Percentiles rank a stretch among this genome's conserved stretches.
Evolutionary conservation across 2,113 vertebrate genomes (phyloP).

Genomic region (Noctilio leporinus): DNA sequence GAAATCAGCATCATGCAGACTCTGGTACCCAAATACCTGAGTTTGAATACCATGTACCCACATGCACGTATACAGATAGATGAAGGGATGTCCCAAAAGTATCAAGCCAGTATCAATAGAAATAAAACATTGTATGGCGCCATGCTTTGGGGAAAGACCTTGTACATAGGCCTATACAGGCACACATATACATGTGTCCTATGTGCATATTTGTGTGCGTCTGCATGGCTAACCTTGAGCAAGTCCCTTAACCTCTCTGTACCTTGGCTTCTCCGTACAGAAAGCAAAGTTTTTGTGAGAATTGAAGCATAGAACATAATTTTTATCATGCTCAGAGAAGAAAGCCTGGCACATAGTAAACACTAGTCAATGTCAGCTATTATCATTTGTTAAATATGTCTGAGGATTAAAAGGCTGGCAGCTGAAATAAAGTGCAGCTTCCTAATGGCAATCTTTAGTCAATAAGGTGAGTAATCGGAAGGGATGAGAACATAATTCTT

Average conservation of each 20-base stretch:
- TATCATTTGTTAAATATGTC: neutral
- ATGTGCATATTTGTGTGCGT: neutral
- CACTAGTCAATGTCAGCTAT: neutral
- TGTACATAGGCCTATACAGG: rapidly evolving
- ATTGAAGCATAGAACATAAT: neutral
- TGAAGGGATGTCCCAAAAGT: too few species aligned
- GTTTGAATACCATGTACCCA: neutral
- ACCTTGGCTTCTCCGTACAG: neutral
- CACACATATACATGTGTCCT: neutral
- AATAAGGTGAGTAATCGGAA: neutral
- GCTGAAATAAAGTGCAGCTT: neutral
- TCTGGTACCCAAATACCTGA: neutral
- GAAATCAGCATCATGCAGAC: neutral
- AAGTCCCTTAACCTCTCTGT: neutral
- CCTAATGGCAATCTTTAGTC: too few species aligned
- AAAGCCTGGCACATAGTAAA: neutral
- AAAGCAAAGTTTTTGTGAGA: neutral
- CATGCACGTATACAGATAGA: neutral
- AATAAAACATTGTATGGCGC: too few species aligned
- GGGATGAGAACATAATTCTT: neutral
- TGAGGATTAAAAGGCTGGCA: neutral
- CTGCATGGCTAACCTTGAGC: neutral
- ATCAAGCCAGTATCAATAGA: too few species aligned
- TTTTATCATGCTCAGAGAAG: neutral
- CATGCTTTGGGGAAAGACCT: too few species aligned